These are phyloP conservation scores for Podabrus alpinus DNA, from an alignment of 2,888 invertebrate genomes.

Conservation along the genomic window DNA sequence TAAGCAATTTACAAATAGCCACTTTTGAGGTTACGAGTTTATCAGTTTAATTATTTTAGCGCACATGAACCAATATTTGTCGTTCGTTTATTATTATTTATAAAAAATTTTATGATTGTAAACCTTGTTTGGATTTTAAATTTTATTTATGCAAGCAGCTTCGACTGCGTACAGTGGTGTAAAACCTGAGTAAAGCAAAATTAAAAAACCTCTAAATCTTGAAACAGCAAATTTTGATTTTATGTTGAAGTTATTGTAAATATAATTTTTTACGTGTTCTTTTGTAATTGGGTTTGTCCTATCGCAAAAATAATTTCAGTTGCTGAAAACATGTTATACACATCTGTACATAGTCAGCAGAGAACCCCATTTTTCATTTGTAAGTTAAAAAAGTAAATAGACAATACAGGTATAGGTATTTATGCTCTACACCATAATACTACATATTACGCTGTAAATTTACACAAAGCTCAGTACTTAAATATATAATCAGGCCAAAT, in stretches of 20 bases:
- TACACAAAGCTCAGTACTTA: background rate
- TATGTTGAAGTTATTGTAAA: background rate
- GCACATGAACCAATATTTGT: background rate
- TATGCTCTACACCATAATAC: background rate
- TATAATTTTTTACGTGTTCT: background rate
- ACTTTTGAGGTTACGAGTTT: background rate
- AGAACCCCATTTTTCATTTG: background rate
- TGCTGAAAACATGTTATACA: background rate
- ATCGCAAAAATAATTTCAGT: background rate
- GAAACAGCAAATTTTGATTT: background rate
- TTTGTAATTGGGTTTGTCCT: background rate
- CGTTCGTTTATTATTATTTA: background rate
- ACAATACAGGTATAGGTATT: background rate
- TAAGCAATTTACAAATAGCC: background rate
- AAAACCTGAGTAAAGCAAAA: too few species aligned
- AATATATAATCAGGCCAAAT: background rate
- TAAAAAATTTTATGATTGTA: background rate
- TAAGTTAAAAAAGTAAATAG: background rate
- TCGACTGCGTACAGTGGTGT: too few species aligned
- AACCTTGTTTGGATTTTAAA: background rate
- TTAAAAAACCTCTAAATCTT: background rate
- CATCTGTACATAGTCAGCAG: background rate
- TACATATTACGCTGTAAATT: background rate
- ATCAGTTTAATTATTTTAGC: background rate
- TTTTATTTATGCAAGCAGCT: background rate